A percentile compares a stretch with the other conserved stretches of the same genome.
Evolutionary conservation across 1,140 invertebrate species (phyloP).

Genomic region (Drosophila sucinea): DNA sequence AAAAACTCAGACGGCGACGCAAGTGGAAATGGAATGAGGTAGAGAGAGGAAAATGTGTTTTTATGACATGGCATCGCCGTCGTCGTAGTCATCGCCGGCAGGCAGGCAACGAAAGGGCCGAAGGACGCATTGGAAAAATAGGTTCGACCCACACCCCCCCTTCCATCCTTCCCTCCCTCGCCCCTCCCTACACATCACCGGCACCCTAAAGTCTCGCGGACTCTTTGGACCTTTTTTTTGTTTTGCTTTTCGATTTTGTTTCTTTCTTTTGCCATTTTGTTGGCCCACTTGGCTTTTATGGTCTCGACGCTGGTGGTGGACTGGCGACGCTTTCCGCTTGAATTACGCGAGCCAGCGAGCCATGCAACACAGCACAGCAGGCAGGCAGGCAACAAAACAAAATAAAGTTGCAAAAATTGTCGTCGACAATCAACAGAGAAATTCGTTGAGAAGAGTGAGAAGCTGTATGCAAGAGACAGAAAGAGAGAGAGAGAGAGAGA

Average conservation of each 20-base stretch:
- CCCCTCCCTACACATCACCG: background rate
- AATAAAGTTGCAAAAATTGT: slow-evolving; percentile 71
- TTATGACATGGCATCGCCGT: slow-evolving; percentile 49
- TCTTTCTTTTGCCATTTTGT: slow-evolving; percentile 25
- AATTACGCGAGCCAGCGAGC: slow-evolving; percentile 72
- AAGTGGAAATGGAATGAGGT: slow-evolving; percentile 56
- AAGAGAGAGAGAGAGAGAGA: slow-evolving; percentile 10
- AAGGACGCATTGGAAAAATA: slow-evolving; percentile 48
- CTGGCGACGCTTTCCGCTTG: slow-evolving; percentile 74
- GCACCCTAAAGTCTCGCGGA: slow-evolving; percentile 38
- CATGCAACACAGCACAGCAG: slow-evolving; percentile 26
- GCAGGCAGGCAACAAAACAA: slow-evolving; percentile 26
- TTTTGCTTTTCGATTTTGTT: slow-evolving; percentile 18
- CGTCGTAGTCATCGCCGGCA: slow-evolving; percentile 3
- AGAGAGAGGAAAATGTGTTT: slow-evolving; percentile 37
- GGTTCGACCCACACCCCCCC: slow-evolving; percentile 22
- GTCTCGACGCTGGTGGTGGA: slow-evolving; percentile 55
- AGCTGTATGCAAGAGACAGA: background rate
- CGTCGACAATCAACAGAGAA: slow-evolving; percentile 16
- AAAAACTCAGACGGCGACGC: slow-evolving; percentile 76
- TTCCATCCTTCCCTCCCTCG: no score
- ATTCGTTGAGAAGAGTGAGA: slow-evolving; percentile 14
- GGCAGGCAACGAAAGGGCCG: slow-evolving; percentile 48
- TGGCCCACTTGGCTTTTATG: slow-evolving; percentile 68
- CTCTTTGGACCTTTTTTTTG: slow-evolving; percentile 47